These are phyloP conservation scores for Ptiloglossa arizonensis DNA, from an alignment of 1,140 invertebrate genomes.

Conservation along the genomic window DNA sequence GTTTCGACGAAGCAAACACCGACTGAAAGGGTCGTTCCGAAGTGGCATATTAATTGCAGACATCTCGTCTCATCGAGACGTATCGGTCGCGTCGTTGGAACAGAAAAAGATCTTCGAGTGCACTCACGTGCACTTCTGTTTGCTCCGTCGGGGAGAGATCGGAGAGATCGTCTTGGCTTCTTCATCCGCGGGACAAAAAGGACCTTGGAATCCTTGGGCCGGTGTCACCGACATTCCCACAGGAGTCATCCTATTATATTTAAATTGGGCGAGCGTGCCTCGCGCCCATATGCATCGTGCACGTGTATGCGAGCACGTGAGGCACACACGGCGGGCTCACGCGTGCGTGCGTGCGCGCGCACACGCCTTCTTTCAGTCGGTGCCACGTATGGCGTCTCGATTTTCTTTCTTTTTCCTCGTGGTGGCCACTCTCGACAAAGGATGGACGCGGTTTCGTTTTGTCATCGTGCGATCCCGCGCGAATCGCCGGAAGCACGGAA, in stretches of 20 bases:
- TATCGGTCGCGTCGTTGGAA: background rate
- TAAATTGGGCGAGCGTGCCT: conserved; percentile 60
- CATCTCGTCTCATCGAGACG: conserved; percentile 45
- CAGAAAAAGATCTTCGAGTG: conserved; percentile 47
- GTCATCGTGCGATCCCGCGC: conserved; percentile 25
- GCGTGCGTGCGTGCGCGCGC: background rate
- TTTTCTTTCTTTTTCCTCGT: background rate
- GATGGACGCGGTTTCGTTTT: conserved; percentile 24
- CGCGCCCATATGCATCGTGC: conserved; percentile 23
- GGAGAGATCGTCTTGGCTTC: background rate
- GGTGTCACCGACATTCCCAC: conserved; percentile 63
- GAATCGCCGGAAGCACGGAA: conserved; percentile 39
- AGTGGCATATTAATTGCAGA: conserved; percentile 58
- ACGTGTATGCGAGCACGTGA: conserved; percentile 26
- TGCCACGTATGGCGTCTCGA: background rate
- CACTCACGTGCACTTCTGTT: conserved; percentile 39
- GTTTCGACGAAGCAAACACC: conserved; percentile 36
- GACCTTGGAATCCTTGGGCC: conserved; percentile 60
- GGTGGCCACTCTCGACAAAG: conserved; percentile 13
- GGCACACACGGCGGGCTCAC: too few species aligned
- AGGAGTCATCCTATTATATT: conserved; percentile 71
- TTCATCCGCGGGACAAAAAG: conserved; percentile 59
- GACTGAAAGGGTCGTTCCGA: conserved; percentile 39
- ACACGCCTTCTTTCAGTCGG: background rate
- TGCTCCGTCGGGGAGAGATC: conserved; percentile 1